Evolutionary conservation across 2,113 vertebrate species (phyloP), one percentile per base, ranked within the genome.

Genomic region (Narcine bancroftii): DNA sequence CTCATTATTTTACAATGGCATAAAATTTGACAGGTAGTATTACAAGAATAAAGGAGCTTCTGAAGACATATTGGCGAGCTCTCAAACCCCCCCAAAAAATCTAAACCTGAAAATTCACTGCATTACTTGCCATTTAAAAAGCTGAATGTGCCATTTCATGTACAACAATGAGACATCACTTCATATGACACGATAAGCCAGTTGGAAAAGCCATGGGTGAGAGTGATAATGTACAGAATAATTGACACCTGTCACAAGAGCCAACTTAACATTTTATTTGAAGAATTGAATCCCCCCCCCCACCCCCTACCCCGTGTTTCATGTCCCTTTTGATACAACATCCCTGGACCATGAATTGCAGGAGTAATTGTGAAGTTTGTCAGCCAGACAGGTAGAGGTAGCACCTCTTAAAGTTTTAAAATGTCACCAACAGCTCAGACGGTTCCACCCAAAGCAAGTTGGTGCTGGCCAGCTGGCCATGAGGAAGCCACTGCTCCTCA

Each of bases 121-220:
- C 81, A 87, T 87, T 50, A 87, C 33, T n/a, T 87, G 81, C 81
- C 81, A 87, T 60, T 60, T 87, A 63, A n/a, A 63, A 87, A 87
- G n/a, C 53, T 87, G 60, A 63, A 87, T 87, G 53, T 87, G 81
- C 53, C 81, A 63, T 87, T 39, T 87, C 36, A 33, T 63, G 53
- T 87, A 87, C 53, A 60, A 17, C 33, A 60, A n/a, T 53, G 47
- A 87, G 53, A 63, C 81, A 87, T 29, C 33, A 60, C n/a, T 60
- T 87, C 36, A 87, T 60, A 24, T 13, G n/a, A 56, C n/a, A 63
- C 36, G 17, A 36, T 60, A 63, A 60, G 53, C 7, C 81, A 83
- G 47, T 50, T 53, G 50, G 79, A 81, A 81, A 81, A 33, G 47
- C 10, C 24, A 50, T 29, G 53, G 9, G 10, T 33, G 3, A 36